A percentile compares a stretch with the other conserved stretches of the same genome.
These are phyloP conservation scores for Arrhamphus sclerolepis DNA, from an alignment of 2,797 vertebrate genomes.

Conservation along the genomic window DNA sequence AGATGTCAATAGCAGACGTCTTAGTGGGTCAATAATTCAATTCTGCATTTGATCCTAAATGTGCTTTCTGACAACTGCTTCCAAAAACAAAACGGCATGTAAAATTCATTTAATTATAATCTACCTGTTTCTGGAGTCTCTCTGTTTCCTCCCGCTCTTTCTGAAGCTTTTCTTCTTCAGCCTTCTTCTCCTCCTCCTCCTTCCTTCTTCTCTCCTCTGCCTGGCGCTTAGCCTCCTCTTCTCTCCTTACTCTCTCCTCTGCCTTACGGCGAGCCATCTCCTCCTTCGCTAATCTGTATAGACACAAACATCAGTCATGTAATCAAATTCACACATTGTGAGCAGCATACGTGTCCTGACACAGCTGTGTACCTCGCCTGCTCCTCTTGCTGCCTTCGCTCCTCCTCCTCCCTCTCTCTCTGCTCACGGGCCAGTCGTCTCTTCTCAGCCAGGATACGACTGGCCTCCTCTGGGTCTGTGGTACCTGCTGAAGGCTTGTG, in stretches of 20 bases:
- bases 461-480: conserved; percentile 92
- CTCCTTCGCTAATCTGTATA: conserved; percentile 86
- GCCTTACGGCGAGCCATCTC: conserved; percentile 88
- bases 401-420: conserved; percentile 90
- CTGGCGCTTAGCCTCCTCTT: conserved; percentile 86
- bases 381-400: conserved; percentile 87
- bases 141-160: conserved; percentile 86
- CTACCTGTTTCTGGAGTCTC: conserved; percentile 88
- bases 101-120: conserved; percentile 7
- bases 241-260: conserved; percentile 85
- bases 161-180: conserved; percentile 77
- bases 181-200: conserved; percentile 83
- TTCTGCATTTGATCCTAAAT: not conserved
- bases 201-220: conserved; percentile 77
- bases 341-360: not conserved
- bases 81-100: not conserved
- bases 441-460: conserved; percentile 90
- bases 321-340: not conserved
- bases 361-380: conserved; percentile 84
- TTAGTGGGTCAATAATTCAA: not conserved
- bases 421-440: conserved; percentile 92
- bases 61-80: no score
- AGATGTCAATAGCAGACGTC: not conserved
- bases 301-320: not conserved
- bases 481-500: conserved; percentile 88